Conservation (phyloP, 2,113 vertebrate species). For the Ageneiosus marmoratus region DNA sequence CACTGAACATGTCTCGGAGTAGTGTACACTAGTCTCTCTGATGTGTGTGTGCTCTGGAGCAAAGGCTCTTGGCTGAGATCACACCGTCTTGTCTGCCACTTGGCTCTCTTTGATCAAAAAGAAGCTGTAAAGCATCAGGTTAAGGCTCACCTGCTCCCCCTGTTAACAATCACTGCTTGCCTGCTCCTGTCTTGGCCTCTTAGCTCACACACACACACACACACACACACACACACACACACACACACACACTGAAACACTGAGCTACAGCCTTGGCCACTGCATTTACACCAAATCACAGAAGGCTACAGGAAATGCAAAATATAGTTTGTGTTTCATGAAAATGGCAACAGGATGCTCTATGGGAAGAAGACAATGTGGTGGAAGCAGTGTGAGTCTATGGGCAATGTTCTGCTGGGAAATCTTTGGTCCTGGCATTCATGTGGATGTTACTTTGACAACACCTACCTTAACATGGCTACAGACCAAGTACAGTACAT, state of each 20-base stretch:
- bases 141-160: conserved; percentile 44
- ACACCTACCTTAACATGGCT: too few species aligned
- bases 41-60: conserved; percentile 6
- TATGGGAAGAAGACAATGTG: too few species aligned
- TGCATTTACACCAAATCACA: neutral
- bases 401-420: too few species aligned
- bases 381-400: too few species aligned
- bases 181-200: conserved; percentile 6
- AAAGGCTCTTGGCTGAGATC: conserved; percentile 38
- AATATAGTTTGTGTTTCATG: neutral
- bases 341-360: neutral
- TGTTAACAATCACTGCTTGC: conserved; percentile 27
- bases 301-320: neutral
- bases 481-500: too few species aligned
- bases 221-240: neutral
- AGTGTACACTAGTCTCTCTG: neutral
- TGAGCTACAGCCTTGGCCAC: neutral
- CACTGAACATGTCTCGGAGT: neutral
- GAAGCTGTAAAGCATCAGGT: conserved; percentile 39
- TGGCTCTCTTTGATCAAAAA: conserved; percentile 50
- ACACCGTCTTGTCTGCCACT: conserved; percentile 41
- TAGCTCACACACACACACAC: neutral
- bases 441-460: too few species aligned
- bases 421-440: too few species aligned
- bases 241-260: neutral